A percentile compares a stretch with the other conserved stretches of the same genome.
Conservation (phyloP, 2,888 invertebrate genomes). For the Scaptomyza flava region DNA sequence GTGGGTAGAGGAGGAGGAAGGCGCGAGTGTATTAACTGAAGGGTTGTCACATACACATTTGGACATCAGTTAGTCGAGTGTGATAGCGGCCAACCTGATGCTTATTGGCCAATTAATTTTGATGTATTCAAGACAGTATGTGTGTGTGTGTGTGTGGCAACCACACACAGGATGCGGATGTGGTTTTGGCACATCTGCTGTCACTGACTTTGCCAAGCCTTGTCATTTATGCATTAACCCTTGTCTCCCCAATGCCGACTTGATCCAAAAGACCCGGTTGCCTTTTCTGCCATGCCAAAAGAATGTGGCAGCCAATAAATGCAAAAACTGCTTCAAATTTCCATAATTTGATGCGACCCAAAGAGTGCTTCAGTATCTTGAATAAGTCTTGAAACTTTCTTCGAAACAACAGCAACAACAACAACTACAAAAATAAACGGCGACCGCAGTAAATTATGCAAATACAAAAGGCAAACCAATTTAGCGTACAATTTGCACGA, state of each 20-base stretch:
- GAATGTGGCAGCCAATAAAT: conserved; percentile 10
- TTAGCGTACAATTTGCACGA: conserved; percentile 68
- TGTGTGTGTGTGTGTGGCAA: conserved; percentile 11
- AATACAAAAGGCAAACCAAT: conserved; percentile 59
- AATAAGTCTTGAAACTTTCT: conserved; percentile 17
- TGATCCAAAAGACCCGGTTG: neutral
- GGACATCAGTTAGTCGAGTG: conserved; percentile 5
- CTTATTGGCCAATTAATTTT: conserved; percentile 54
- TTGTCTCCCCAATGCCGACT: neutral
- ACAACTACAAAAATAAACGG: conserved; percentile 20
- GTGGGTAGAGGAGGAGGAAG: too few species aligned
- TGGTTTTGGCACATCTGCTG: conserved; percentile 4
- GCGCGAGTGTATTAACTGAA: neutral
- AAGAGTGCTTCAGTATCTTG: conserved; percentile 21
- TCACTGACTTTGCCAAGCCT: neutral
- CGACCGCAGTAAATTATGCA: conserved; percentile 58
- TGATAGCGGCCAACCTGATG: conserved; percentile 14
- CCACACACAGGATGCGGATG: conserved; percentile 2
- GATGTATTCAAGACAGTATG: conserved; percentile 28
- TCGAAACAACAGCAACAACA: conserved; percentile 4
- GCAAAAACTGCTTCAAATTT: conserved; percentile 35
- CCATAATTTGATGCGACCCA: conserved; percentile 38
- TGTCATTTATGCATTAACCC: conserved; percentile 24
- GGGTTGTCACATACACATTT: conserved; percentile 5
- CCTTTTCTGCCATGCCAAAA: neutral